Conservation (phyloP, 2,113 vertebrate genomes). For the Pleuronectes platessa region DNA sequence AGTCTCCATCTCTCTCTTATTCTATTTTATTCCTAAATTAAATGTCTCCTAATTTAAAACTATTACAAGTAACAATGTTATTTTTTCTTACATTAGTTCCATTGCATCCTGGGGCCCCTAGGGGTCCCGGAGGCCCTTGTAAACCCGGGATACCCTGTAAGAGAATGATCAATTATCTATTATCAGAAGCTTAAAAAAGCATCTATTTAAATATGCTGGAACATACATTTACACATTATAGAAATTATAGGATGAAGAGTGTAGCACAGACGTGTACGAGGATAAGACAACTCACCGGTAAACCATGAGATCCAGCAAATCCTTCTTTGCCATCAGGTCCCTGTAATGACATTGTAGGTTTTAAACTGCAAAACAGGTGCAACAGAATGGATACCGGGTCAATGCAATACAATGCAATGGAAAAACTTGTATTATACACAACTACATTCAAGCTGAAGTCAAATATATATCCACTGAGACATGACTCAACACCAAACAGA, state of each 20-base stretch:
- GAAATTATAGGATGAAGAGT: too few relatives aligned
- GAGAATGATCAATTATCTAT: neutral
- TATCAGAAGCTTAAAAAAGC: neutral
- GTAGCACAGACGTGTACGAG: neutral
- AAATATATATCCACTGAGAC: neutral
- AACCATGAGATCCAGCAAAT: constrained; percentile 66
- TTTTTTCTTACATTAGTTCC: constrained; percentile 66
- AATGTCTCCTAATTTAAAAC: too few relatives aligned
- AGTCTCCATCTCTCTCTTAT: too few relatives aligned
- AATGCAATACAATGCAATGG: too few relatives aligned
- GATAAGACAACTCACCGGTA: constrained; percentile 61
- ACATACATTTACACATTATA: neutral
- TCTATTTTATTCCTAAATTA: too few relatives aligned
- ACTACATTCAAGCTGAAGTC: neutral
- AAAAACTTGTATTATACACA: neutral
- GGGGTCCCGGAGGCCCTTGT: constrained; percentile 55
- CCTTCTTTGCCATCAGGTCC: constrained; percentile 69
- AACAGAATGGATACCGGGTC: neutral
- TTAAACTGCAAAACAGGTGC: neutral
- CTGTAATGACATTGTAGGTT: constrained; percentile 36
- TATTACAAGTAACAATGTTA: neutral
- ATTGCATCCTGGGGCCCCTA: constrained; percentile 69
- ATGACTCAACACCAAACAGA: neutral
- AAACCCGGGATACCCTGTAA: constrained; percentile 72
- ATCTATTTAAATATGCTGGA: neutral